Conservation (phyloP, 2,113 vertebrate genomes). For the Melospiza melodia region DNA sequence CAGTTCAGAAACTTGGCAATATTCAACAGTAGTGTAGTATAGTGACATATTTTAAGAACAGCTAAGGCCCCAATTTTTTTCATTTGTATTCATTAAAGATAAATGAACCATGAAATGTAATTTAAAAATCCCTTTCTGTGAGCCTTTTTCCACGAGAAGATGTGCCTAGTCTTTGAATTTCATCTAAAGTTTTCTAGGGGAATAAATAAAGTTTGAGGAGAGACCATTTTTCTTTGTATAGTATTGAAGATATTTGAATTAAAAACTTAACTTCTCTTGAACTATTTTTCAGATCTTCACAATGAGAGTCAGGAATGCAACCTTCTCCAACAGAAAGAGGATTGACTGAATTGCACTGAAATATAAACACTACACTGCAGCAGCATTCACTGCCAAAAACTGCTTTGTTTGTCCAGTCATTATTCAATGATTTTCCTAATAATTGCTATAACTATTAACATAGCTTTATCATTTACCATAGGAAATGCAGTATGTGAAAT, state of each 20-base stretch:
- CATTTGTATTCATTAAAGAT: neutral
- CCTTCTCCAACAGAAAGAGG: neutral
- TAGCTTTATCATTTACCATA: neutral
- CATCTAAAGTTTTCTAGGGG: neutral
- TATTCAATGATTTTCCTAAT: neutral
- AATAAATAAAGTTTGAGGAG: neutral
- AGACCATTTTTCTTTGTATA: neutral
- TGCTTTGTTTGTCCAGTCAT: neutral
- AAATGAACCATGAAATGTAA: constrained; percentile 27
- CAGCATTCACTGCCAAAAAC: neutral
- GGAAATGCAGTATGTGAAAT: neutral
- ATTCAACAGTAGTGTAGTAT: neutral
- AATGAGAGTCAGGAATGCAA: neutral
- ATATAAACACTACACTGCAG: neutral
- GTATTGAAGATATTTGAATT: neutral
- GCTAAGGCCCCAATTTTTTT: neutral
- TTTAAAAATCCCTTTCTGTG: neutral
- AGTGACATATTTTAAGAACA: neutral
- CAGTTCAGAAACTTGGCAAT: neutral
- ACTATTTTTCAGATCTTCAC: neutral
- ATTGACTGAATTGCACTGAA: neutral
- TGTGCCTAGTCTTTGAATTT: neutral
- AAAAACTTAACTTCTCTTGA: neutral
- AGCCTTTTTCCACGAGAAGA: neutral
- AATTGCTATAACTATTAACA: neutral